Percentiles rank a stretch among this genome's conserved stretches.
Conservation (phyloP, 2,113 vertebrate species). For the Misgurnus mizolepis region DNA sequence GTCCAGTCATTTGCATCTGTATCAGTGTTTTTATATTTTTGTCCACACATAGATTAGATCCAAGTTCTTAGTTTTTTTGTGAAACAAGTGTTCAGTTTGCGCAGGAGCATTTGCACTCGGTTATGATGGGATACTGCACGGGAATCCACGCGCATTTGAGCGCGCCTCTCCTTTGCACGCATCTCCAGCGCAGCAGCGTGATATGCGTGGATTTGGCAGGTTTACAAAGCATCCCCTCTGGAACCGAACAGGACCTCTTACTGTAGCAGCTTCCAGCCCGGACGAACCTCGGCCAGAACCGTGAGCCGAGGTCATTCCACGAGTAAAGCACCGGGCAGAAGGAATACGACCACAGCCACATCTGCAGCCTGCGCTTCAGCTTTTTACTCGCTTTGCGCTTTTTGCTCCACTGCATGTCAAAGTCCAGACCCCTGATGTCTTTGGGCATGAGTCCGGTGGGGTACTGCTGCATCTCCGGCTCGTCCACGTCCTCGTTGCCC, state of each 20-base stretch:
- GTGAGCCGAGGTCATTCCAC: constrained; percentile 92
- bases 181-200: constrained; percentile 90
- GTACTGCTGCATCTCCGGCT: constrained; percentile 80
- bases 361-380: constrained; percentile 90
- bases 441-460: constrained; percentile 87
- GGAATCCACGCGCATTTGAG: constrained; percentile 93
- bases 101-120: constrained; percentile 96
- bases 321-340: constrained; percentile 91
- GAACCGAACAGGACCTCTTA: constrained; percentile 93
- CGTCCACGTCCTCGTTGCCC: constrained; percentile 80
- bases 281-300: constrained; percentile 95
- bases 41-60: not conserved
- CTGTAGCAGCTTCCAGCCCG: constrained; percentile 90
- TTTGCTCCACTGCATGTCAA: constrained; percentile 85
- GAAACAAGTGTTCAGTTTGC: constrained; percentile 68
- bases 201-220: constrained; percentile 89
- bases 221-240: constrained; percentile 93
- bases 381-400: constrained; percentile 90
- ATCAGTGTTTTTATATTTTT: not conserved
- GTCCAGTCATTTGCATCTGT: not conserved
- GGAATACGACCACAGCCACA: constrained; percentile 96
- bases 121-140: constrained; percentile 95
- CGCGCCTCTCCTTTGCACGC: constrained; percentile 82
- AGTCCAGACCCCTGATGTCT: constrained; percentile 90
- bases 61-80: too few relatives aligned